Evolutionary conservation across 2,797 vertebrate genomes (phyloP), one percentile per base, ranked within the genome.

Genomic region (Crocidura indochinensis): DNA sequence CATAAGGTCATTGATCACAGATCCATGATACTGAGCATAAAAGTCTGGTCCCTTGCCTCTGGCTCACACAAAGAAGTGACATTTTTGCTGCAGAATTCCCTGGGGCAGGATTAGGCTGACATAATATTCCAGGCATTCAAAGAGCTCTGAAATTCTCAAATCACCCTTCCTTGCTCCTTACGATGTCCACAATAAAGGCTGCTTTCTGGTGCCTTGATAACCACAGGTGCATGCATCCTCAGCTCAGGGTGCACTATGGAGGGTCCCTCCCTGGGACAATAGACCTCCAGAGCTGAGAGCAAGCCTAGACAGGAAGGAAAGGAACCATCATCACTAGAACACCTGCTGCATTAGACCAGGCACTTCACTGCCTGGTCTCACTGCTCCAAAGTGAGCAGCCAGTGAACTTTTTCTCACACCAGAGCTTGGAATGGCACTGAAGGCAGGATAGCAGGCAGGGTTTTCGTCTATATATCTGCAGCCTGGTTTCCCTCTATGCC

Each of bases 331-430:
- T 10, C 2, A 10, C 4, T 0, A 1, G 47, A 68, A 46, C 7
- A 0, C 51, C 81, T n/a, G 8, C 0, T 38, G n/a, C 10, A 11
- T 64, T 2, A 17, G 0, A n/a, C 2, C 12, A 31, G n/a, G n/a
- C 2, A 15, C 17, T 4, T 82, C 60, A 12, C 9, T 5, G 22
- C 10, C 29, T 65, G 8, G 8, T 38, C 46, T 84, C 67, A 53
- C 44, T 26, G 1, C 74, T 76, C 73, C 31, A 15, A 75, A 12
- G 6, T 0, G 4, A 11, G 27, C 71, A 15, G 26, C n/a, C 38
- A 38, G 38, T 38, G 38, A 38, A 38, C 38, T 38, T 38, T 38
- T 38, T 38, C 38, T 38, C 38, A 84, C 49, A 71, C 46, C 29
- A 65, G 82, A 47, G 29, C 24, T 77, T 60, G 47, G 17, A 49